A percentile compares a stretch with the other conserved stretches of the same genome.
Evolutionary conservation across 1,140 invertebrate genomes (phyloP).

Genomic region (Pseudoatta argentina): DNA sequence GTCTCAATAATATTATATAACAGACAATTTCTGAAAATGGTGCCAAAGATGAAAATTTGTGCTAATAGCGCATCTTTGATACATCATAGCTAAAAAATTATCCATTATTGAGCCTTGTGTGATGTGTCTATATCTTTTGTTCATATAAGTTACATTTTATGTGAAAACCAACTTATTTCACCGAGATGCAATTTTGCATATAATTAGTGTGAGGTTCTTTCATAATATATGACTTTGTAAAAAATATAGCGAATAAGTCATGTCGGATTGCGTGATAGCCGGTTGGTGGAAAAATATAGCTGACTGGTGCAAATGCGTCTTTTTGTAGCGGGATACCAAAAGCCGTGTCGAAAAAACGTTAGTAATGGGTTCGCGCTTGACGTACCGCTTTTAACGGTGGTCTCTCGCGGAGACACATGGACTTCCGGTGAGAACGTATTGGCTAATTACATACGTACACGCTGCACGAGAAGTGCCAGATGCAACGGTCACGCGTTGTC

Average conservation of each 20-base stretch:
- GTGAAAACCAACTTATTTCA: too few relatives aligned
- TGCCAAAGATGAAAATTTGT: too few relatives aligned
- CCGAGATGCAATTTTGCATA: too few relatives aligned
- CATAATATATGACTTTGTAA: background rate
- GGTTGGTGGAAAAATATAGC: conserved; percentile 25
- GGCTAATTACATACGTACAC: conserved; percentile 64
- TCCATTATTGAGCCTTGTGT: too few relatives aligned
- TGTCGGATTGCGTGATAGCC: background rate
- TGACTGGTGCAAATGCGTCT: conserved; percentile 20
- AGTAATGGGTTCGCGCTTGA: conserved; percentile 35
- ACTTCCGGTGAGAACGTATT: conserved; percentile 67
- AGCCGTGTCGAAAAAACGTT: conserved; percentile 45
- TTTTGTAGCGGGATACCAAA: conserved; percentile 23
- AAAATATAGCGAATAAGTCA: background rate
- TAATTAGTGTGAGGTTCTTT: too few relatives aligned
- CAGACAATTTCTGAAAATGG: too few relatives aligned
- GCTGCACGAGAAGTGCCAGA: conserved; percentile 54
- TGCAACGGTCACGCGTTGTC: conserved; percentile 62
- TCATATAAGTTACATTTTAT: too few relatives aligned
- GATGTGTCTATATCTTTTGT: too few relatives aligned
- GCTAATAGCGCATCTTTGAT: too few relatives aligned
- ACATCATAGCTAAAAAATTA: too few relatives aligned
- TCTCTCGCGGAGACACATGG: conserved; percentile 60
- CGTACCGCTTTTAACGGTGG: conserved; percentile 45
- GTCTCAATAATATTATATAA: too few relatives aligned